Evolutionary conservation across 92 coral and sea anemone species (phyloP).

Genomic region (Porites divaricata): DNA sequence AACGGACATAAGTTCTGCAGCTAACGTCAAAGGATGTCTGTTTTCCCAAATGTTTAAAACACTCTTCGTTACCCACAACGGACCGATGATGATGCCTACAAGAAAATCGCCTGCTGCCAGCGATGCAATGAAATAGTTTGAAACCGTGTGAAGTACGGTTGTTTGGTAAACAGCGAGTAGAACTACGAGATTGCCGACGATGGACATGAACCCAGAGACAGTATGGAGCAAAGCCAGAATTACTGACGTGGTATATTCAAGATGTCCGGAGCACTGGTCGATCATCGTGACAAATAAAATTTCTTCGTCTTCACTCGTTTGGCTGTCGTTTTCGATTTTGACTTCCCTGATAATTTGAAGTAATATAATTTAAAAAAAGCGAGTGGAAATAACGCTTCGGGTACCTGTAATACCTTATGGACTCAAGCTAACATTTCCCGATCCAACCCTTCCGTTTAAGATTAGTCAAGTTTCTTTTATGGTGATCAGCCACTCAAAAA

Average conservation of each 20-base stretch:
- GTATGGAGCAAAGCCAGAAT: conserved; percentile 57
- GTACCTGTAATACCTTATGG: neutral
- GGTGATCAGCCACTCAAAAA: neutral
- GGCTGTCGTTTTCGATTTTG: neutral
- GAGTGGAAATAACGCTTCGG: neutral
- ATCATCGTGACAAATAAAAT: neutral
- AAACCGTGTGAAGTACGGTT: conserved; percentile 58
- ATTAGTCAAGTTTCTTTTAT: too few relatives aligned
- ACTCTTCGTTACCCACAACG: conserved; percentile 78
- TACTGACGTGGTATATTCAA: conserved; percentile 34
- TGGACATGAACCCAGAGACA: conserved; percentile 67
- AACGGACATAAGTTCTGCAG: conserved; percentile 73
- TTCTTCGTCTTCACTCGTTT: neutral
- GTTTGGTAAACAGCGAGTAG: conserved; percentile 64
- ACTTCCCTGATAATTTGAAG: too few relatives aligned
- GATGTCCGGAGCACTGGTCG: conserved; percentile 54
- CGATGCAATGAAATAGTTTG: conserved; percentile 80
- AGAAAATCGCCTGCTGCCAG: conserved; percentile 77
- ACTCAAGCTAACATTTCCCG: neutral
- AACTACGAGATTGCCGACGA: conserved; percentile 65
- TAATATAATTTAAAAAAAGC: too few relatives aligned
- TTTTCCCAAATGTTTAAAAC: conserved; percentile 76
- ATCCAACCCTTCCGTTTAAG: too few relatives aligned
- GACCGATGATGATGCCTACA: conserved; percentile 72
- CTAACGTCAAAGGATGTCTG: conserved; percentile 58